A percentile compares a stretch with the other conserved stretches of the same genome.
Evolutionary conservation across 2,888 invertebrate genomes (phyloP).

Genomic region (Hypena proboscidalis): DNA sequence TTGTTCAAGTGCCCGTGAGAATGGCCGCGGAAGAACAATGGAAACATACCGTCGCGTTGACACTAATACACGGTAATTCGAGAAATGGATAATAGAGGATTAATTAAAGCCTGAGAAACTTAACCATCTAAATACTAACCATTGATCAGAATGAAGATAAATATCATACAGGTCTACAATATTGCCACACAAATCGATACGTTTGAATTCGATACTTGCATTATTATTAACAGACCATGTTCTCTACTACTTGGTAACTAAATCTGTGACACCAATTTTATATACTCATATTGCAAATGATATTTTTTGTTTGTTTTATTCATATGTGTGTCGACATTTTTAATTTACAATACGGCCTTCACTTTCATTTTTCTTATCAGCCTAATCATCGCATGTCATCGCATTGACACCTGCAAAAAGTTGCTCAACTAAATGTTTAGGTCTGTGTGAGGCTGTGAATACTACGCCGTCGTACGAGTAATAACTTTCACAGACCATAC

Average conservation of each 20-base stretch:
- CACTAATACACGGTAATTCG: conserved; percentile 32
- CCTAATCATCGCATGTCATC: conserved; percentile 30
- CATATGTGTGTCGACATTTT: conserved; percentile 11
- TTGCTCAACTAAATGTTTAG: conserved; percentile 42
- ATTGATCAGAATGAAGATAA: no score
- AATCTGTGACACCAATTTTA: neutral
- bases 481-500: conserved; percentile 78
- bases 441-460: conserved; percentile 27
- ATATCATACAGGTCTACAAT: neutral
- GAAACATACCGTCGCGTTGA: conserved; percentile 37
- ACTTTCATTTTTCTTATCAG: conserved; percentile 39
- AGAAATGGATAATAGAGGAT: conserved; percentile 36
- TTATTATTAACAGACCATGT: conserved; percentile 2
- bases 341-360: conserved; percentile 21
- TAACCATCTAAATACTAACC: neutral
- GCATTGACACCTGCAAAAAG: conserved; percentile 22
- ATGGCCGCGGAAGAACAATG: conserved; percentile 41
- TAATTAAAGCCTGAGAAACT: conserved; percentile 14
- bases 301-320: conserved; percentile 7
- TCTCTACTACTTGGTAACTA: neutral
- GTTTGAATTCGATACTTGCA: conserved; percentile 2
- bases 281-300: neutral
- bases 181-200: conserved; percentile 10
- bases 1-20: conserved; percentile 52
- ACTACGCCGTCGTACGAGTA: conserved; percentile 45